Base-by-base conservation (phyloP, 2,797 vertebrate species). In the Calcarius lapponicus region DNA sequence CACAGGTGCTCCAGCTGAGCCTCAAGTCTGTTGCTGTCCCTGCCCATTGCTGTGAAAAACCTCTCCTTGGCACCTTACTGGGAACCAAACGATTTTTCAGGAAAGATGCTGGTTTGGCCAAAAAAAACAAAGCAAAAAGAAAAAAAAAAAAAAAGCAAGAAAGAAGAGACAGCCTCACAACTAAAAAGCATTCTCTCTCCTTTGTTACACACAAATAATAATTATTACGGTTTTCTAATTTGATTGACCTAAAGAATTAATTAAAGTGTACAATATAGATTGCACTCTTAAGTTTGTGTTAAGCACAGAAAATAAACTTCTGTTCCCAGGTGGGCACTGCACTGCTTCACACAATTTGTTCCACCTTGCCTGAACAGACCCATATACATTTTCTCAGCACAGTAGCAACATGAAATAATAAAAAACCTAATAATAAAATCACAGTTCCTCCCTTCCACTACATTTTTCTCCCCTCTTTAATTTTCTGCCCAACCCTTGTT, bases 1-100 rank as follows among this genome's bases (percentile, higher is more conserved):
- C 72, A 74, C 90, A 90, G 57, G 96, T 89, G 83, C 57, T 87
- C 88, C 93, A 96, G 96, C 88, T 96, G 93, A 93, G 86, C 88
- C 74, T 75, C 82, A 74, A 74, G 92, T 89, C 90, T 82, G 56
- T 84, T 91, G 72, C 79, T 71, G 32, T 78, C 78, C 53, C 48
- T 92, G 74, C 90, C 84, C 75, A 42, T 80, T 94, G 71, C 91
- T 74, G 24, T 45, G n/a, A 64, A 75, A 90, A 89, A 69, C 65
- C 76, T 95, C 56, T 87, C 28, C 73, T 57, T 70, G 75, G 81
- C 60, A 82, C 56, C 62, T 50, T 24, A 48, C 17, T 40, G 45
- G 19, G 38, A 94, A 51, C 16, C 61, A 71, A 87, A 94, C 40
- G 2, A 45, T 57, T 92, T 81, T 92, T 93, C 60, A 71, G 43